These are phyloP conservation scores for Protophormia terraenovae DNA, from an alignment of 2,888 invertebrate genomes.

Conservation along the genomic window DNA sequence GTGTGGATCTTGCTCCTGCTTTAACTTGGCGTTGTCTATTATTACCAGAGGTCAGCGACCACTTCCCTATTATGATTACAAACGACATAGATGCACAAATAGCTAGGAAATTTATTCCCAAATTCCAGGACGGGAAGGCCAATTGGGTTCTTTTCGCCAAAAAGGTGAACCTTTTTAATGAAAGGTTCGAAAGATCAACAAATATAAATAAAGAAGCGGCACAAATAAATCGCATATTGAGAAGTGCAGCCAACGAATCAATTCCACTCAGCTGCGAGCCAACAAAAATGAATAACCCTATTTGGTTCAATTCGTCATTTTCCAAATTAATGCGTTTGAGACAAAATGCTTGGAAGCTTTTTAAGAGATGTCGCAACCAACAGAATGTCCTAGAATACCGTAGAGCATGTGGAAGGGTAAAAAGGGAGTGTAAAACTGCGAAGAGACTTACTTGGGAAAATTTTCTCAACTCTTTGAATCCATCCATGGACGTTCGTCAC, in stretches of 20 bases:
- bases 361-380: background rate
- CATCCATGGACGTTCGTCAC: constrained; percentile 27
- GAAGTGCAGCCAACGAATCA: background rate
- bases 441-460: constrained; percentile 27
- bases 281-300: background rate
- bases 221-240: background rate
- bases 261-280: background rate
- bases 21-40: background rate
- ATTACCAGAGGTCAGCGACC: background rate
- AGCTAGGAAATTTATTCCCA: background rate
- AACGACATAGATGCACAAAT: background rate
- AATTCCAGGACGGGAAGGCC: background rate
- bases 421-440: constrained; percentile 19
- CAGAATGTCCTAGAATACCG: background rate
- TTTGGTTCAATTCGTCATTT: constrained; percentile 18
- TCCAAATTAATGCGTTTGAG: background rate
- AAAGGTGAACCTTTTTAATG: background rate
- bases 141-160: background rate
- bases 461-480: constrained; percentile 30
- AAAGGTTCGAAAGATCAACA: background rate
- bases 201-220: background rate
- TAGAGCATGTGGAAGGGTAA: constrained; percentile 2
- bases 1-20: background rate
- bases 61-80: background rate
- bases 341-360: constrained; percentile 1